phyloP scores from a whole-genome alignment of 2,888 invertebrate genomes.

The Anagyrus pseudococci region DNA sequence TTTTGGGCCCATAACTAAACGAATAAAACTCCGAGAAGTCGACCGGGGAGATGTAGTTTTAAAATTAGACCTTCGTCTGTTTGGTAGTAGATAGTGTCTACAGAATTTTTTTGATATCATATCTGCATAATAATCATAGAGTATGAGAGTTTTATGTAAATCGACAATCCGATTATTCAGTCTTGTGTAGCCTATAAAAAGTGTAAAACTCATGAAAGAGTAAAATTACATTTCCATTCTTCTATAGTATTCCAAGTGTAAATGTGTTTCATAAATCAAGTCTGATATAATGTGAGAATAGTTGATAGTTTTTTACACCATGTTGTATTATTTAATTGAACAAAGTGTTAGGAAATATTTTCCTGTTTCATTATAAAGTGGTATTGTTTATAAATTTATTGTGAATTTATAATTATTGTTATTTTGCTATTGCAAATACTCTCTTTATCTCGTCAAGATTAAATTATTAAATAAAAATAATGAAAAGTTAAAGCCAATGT shows the following conservation, averaged over 20 bases:
- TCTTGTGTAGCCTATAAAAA: constrained; percentile 20
- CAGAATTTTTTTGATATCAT: constrained; percentile 18
- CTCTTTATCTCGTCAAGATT: constrained; percentile 33
- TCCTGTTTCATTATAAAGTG: constrained; percentile 31
- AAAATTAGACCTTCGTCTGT: constrained; percentile 75
- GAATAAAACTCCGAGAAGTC: constrained; percentile 72
- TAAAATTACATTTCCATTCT: constrained; percentile 33
- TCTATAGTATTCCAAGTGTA: constrained; percentile 30
- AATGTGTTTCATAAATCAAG: constrained; percentile 30
- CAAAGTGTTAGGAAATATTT: constrained; percentile 36
- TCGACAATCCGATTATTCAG: constrained; percentile 28
- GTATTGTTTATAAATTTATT: constrained; percentile 35
- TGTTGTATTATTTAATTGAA: constrained; percentile 33
- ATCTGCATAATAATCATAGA: constrained; percentile 33
- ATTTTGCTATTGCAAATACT: constrained; percentile 36
- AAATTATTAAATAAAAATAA: constrained; percentile 39
- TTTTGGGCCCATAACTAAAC: constrained; percentile 71
- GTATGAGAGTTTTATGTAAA: constrained; percentile 17
- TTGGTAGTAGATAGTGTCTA: constrained; percentile 48
- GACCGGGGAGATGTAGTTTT: constrained; percentile 73
- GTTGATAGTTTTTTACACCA: constrained; percentile 32
- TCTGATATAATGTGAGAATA: constrained; percentile 27
- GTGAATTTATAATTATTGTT: constrained; percentile 38
- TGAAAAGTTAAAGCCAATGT: constrained; percentile 11
- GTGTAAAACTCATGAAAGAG: constrained; percentile 24